phyloP scores from a whole-genome alignment of 1,140 invertebrate species.

The Brachionus manjavacas region DNA sequence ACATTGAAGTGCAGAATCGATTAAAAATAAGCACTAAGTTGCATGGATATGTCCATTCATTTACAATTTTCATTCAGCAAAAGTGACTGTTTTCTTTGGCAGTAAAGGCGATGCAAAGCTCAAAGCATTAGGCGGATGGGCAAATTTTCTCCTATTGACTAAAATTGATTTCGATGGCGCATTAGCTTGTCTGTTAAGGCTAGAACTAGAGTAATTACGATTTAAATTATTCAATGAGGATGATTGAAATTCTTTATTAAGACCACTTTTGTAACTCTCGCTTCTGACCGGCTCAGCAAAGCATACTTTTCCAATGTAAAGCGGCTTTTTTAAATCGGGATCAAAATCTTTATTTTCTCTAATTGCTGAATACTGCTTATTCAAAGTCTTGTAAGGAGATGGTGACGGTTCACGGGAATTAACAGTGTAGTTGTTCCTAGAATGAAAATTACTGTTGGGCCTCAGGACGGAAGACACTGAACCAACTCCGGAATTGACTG shows the following conservation, averaged over 20 bases:
- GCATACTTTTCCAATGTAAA: conserved; percentile 4
- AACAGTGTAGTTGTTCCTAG: background rate
- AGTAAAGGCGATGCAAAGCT: background rate
- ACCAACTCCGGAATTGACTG: background rate
- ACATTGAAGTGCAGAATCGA: background rate
- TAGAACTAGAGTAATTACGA: background rate
- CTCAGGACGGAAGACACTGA: background rate
- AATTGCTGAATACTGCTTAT: background rate
- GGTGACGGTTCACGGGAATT: background rate
- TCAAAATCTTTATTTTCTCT: background rate
- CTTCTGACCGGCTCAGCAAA: background rate
- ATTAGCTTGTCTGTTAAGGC: background rate
- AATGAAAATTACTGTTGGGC: background rate
- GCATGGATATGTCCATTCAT: background rate
- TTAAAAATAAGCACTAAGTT: background rate
- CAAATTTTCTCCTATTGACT: conserved; percentile 19
- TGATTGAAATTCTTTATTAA: background rate
- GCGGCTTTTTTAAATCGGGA: background rate
- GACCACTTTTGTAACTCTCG: background rate
- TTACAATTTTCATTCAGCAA: background rate
- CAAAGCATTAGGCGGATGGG: background rate
- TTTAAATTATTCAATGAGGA: background rate
- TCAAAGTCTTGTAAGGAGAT: background rate
- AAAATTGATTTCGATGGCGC: conserved; percentile 21
- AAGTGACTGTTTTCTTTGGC: conserved; percentile 18